Evolutionary conservation across 2,797 vertebrate species (phyloP).

Genomic region (Xenentodon cancila): DNA sequence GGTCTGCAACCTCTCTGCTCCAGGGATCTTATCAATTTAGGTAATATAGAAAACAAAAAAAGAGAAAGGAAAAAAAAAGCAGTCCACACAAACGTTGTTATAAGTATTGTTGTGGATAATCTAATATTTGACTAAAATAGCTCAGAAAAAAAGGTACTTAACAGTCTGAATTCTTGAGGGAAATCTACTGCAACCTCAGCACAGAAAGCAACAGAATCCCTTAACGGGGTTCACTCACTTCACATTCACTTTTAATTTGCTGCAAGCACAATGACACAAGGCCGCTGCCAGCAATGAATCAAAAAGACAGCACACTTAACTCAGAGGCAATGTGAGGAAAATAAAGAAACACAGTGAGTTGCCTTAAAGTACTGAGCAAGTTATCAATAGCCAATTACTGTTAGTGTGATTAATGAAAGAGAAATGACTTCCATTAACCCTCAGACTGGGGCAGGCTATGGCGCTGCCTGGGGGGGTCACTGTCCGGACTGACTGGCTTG

Average conservation of each 20-base stretch:
- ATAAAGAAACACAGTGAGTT: not conserved
- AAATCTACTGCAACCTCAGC: conserved; percentile 16
- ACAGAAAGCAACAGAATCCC: not conserved
- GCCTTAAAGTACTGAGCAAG: conserved; percentile 21
- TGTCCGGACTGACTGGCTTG: conserved; percentile 39
- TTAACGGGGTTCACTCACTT: conserved; percentile 16
- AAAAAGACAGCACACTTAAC: conserved; percentile 17
- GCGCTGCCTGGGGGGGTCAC: conserved; percentile 31
- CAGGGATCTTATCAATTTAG: not conserved
- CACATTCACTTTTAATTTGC: conserved; percentile 24
- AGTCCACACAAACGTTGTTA: too few relatives aligned
- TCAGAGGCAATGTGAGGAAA: conserved; percentile 11
- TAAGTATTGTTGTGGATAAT: not conserved
- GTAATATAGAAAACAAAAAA: not conserved
- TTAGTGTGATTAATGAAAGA: conserved; percentile 51
- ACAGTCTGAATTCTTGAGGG: conserved; percentile 18
- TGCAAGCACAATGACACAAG: not conserved
- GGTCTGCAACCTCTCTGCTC: too few relatives aligned
- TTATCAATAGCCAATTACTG: conserved; percentile 63
- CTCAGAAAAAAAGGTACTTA: conserved; percentile 10
- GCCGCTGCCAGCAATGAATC: conserved; percentile 1
- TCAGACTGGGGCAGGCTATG: conserved; percentile 10
- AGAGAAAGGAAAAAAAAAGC: too few relatives aligned
- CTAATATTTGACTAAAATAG: not conserved
- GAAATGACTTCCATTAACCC: conserved; percentile 42